Conservation (phyloP, 2,888 invertebrate genomes). For the Metallyticus violacea region DNA sequence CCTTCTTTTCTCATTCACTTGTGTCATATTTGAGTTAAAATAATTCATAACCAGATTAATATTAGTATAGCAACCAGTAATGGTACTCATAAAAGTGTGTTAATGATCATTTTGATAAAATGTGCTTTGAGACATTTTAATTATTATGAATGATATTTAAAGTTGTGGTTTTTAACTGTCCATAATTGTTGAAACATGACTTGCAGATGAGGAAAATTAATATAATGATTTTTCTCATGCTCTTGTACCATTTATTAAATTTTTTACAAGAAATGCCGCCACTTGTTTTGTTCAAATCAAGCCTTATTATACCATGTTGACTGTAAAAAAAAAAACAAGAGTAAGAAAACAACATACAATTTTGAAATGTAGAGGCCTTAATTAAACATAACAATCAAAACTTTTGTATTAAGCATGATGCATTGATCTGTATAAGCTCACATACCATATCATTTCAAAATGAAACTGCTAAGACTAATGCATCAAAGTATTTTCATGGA, state of each 20-base stretch:
- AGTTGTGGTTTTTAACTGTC: background rate
- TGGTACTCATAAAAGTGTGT: background rate
- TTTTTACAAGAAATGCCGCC: background rate
- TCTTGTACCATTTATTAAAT: background rate
- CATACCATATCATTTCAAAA: background rate
- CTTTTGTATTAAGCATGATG: background rate
- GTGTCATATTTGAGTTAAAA: no score
- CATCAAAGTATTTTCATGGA: background rate
- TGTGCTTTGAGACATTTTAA: background rate
- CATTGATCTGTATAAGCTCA: background rate
- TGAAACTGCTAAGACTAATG: background rate
- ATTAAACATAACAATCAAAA: background rate
- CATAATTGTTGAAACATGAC: background rate
- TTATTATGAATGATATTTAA: background rate
- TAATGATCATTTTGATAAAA: background rate
- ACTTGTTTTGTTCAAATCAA: background rate
- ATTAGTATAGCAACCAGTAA: background rate
- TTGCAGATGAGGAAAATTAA: background rate
- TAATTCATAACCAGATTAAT: no score
- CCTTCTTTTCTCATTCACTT: no score
- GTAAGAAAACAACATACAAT: conserved; percentile 11
- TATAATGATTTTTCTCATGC: background rate
- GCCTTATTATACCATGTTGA: background rate
- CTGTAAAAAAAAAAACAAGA: background rate
- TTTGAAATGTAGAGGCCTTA: conserved; percentile 14